phyloP scores from a whole-genome alignment of 23 tunicate genomes.

The Aplidium turbinatum region DNA sequence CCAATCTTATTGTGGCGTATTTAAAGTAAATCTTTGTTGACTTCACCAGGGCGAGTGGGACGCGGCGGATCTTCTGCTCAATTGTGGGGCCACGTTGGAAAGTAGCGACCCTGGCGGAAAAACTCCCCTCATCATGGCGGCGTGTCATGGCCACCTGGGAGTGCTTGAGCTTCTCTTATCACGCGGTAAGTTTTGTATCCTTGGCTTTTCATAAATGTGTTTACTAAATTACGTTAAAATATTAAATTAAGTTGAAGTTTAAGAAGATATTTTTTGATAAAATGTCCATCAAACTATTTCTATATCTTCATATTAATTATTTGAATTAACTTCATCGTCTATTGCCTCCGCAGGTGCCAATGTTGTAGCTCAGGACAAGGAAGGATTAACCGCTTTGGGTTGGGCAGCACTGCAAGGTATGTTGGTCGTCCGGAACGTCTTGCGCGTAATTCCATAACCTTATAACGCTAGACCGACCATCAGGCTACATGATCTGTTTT shows the following conservation, averaged over 20 bases:
- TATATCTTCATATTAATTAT: too few relatives aligned
- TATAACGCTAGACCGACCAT: too few relatives aligned
- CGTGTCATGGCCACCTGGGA: slow-evolving; percentile 74
- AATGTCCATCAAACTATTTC: too few relatives aligned
- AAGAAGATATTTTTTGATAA: too few relatives aligned
- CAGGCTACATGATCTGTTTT: too few relatives aligned
- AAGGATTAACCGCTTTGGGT: slow-evolving; percentile 91
- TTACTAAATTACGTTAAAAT: too few relatives aligned
- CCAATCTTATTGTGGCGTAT: too few relatives aligned
- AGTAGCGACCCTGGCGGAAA: slow-evolving; percentile 55
- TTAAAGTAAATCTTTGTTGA: neutral
- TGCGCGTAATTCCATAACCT: too few relatives aligned
- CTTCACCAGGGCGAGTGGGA: slow-evolving; percentile 95
- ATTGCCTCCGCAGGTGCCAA: slow-evolving; percentile 83
- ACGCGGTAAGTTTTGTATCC: slow-evolving; percentile 43
- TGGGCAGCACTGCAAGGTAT: slow-evolving; percentile 91
- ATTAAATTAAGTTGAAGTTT: too few relatives aligned
- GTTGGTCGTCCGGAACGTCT: too few relatives aligned
- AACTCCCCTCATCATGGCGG: slow-evolving; percentile 85
- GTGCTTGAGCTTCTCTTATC: slow-evolving; percentile 72
- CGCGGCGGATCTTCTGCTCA: slow-evolving; percentile 69
- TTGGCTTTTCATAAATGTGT: neutral
- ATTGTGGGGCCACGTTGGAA: slow-evolving; percentile 64
- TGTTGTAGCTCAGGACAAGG: slow-evolving; percentile 70
- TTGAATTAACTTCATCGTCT: too few relatives aligned